Conservation (phyloP, 1,140 invertebrate genomes). For the Aethina tumida region DNA sequence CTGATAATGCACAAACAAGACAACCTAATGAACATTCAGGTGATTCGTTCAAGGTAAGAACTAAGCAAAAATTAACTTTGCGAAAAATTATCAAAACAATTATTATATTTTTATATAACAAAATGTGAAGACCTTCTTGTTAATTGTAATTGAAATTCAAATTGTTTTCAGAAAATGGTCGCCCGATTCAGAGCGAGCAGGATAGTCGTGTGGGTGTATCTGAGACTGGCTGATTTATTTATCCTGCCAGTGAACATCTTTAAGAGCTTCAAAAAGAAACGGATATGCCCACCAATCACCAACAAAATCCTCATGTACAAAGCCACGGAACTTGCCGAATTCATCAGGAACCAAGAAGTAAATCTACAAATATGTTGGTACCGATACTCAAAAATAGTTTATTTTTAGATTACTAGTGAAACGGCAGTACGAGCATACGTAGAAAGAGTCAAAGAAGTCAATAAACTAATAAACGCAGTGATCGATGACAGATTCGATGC, state of each 20-base stretch:
- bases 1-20: no score
- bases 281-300: constrained; percentile 13
- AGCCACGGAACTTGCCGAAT: constrained; percentile 18
- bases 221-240: constrained; percentile 12
- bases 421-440: constrained; percentile 57
- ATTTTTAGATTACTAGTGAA: constrained; percentile 45
- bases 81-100: no score
- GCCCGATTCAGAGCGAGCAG: constrained; percentile 3
- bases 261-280: constrained; percentile 14
- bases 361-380: constrained; percentile 5
- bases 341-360: constrained; percentile 23
- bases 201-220: constrained; percentile 6
- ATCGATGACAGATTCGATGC: constrained; percentile 60
- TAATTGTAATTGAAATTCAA: neutral
- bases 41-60: no score
- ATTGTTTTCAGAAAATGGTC: constrained; percentile 13
- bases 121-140: no score
- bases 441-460: constrained; percentile 56
- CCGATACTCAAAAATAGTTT: constrained; percentile 2
- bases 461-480: constrained; percentile 64
- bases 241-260: constrained; percentile 17
- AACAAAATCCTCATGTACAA: constrained; percentile 15
- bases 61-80: no score
- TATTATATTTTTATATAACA: no score
- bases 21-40: no score